A percentile compares a stretch with the other conserved stretches of the same genome.
Evolutionary conservation across 2,888 invertebrate genomes (phyloP).

Genomic region (Ochropleura plecta): DNA sequence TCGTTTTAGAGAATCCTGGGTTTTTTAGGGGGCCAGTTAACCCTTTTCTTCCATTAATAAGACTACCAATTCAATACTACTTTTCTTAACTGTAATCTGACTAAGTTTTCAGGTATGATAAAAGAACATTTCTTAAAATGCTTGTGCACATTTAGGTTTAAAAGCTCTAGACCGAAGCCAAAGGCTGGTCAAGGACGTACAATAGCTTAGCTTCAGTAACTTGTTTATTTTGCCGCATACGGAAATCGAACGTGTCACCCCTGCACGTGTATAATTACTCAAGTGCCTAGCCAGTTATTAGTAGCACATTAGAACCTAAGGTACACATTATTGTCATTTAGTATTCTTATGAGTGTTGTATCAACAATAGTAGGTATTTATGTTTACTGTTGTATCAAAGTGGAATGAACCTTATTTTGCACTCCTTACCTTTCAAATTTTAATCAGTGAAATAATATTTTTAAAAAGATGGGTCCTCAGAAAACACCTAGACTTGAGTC

Average conservation of each 20-base stretch:
- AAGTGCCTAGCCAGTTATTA: neutral
- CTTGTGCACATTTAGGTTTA: conserved; percentile 5
- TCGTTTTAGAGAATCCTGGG: neutral
- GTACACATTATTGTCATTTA: conserved; percentile 2
- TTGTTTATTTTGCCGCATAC: conserved; percentile 63
- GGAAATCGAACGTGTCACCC: conserved; percentile 57
- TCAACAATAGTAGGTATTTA: neutral
- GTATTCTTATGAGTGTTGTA: neutral
- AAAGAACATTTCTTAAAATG: neutral
- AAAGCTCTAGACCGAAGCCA: conserved; percentile 16
- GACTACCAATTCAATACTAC: neutral
- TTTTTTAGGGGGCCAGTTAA: neutral
- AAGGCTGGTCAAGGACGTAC: conserved; percentile 56
- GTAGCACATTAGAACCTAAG: conserved; percentile 3
- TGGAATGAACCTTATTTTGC: neutral
- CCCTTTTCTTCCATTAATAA: neutral
- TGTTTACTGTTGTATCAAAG: neutral
- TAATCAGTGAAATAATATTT: neutral
- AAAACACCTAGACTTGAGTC: neutral
- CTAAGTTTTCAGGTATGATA: too few species aligned
- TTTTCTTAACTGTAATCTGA: neutral
- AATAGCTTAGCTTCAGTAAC: conserved; percentile 13
- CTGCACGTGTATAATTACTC: conserved; percentile 37
- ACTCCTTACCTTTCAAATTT: neutral
- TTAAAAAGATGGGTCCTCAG: neutral